Conservation (phyloP, 2,113 vertebrate genomes). For the Lamprologus callipterus region DNA sequence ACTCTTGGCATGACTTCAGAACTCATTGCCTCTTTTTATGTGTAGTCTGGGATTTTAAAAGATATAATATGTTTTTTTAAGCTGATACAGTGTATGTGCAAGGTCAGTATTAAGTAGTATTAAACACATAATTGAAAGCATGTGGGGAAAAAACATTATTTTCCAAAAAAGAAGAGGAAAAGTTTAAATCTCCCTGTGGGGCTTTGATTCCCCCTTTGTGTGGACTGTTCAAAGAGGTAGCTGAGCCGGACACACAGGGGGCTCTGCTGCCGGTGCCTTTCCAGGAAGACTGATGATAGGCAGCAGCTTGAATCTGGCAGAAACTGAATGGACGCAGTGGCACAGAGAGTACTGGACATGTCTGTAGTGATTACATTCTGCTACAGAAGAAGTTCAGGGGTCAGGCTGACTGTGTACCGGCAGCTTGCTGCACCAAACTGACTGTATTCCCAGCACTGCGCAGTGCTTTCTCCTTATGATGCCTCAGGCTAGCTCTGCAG, state of each 20-base stretch:
- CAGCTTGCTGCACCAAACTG: neutral
- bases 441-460: neutral
- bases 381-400: slow-evolving; percentile 30
- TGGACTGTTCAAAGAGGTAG: neutral
- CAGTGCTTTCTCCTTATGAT: neutral
- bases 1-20: neutral
- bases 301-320: slow-evolving; percentile 24
- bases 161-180: neutral
- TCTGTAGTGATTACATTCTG: slow-evolving; percentile 44
- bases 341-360: slow-evolving; percentile 35
- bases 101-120: neutral
- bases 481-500: neutral
- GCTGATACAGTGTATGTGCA: neutral
- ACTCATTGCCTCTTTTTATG: neutral
- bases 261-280: neutral
- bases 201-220: neutral
- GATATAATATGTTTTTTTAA: neutral
- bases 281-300: slow-evolving; percentile 12
- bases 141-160: neutral
- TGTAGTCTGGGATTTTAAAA: neutral
- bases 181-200: neutral
- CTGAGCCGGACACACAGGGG: neutral
- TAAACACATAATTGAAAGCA: neutral
- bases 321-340: neutral
- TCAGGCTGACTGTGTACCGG: slow-evolving; percentile 6